Evolutionary conservation across 2,888 invertebrate species (phyloP).

Genomic region (Trachelus stipa): DNA sequence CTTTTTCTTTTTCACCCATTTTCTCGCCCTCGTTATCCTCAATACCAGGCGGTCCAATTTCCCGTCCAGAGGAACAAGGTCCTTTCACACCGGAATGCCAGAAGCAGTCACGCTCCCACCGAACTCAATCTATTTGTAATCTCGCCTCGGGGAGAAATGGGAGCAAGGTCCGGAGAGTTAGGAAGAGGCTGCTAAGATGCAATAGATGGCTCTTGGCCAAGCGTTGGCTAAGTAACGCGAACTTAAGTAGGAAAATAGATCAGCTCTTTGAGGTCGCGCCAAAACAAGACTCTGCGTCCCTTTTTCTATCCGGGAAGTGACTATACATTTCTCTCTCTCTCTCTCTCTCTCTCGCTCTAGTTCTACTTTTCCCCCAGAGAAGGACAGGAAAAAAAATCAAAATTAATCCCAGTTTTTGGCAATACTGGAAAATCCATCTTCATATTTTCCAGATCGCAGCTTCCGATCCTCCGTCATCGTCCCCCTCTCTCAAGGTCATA

Average conservation of each 20-base stretch:
- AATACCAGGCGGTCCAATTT: not conserved
- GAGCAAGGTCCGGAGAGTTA: conserved; percentile 66
- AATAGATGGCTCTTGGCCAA: conserved; percentile 63
- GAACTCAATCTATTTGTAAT: conserved; percentile 51
- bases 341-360: not conserved
- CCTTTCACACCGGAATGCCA: conserved; percentile 32
- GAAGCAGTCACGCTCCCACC: conserved; percentile 25
- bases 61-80: conserved; percentile 18
- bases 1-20: not conserved
- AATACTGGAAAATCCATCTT: not conserved
- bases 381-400: not conserved
- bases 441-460: not conserved
- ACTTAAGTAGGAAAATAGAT: conserved; percentile 61
- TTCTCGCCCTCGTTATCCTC: not conserved
- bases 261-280: conserved; percentile 32
- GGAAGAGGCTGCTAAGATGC: conserved; percentile 65
- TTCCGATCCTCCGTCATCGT: not conserved
- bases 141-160: conserved; percentile 60
- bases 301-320: not conserved
- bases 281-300: not conserved
- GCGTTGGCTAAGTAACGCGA: conserved; percentile 55
- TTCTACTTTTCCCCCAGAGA: not conserved
- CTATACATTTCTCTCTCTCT: not conserved
- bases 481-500: not conserved
- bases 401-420: not conserved